Base-by-base conservation (phyloP, 2,888 invertebrate species). In the Sminthurinus aureus region DNA sequence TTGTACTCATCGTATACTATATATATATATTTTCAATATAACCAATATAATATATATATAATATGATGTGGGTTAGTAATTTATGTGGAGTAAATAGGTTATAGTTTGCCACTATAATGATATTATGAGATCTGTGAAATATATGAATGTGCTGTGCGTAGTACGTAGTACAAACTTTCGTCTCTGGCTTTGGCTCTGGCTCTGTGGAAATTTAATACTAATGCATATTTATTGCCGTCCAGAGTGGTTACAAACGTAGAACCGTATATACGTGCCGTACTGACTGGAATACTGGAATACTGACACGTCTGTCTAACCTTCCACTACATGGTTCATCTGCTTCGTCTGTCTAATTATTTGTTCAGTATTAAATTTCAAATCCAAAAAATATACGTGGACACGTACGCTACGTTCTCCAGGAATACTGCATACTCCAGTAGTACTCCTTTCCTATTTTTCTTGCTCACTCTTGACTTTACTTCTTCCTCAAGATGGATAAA, bases 281-380 rank as follows among this genome's bases (percentile, higher is more conserved):
- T 67, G 67, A 22, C n/a, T 67, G 67, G n/a, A 13, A 64, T 64
- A 22, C n/a, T 67, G 67, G n/a, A 13, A 64, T 64, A 64, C 22
- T n/a, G 22, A 67, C n/a, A 67, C 20, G 18, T 67, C 22, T 8
- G 0, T 18, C 20, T 18, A 67, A 67, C 22, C 15, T 11, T 67
- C 67, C 9, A 64, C 64, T 64, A 64, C 64, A 67, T 11, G 22
- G 67, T 67, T 67, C 22, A n/a, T n/a, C 67, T 76, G 51, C 51
- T 13, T 20, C 51, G 38, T 51, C 75, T 67, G 67, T 67, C 67
- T 67, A 67, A 67, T 67, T 67, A 67, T 67, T 67, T 67, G 67
- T 67, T n/a, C 67, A 67, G 67, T 67, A 12, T 67, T 67, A 22
- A 67, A 67, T 67, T n/a, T 67, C 67, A 67, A 67, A 67, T 67